Evolutionary conservation across 1,140 invertebrate species (phyloP), one percentile per base, ranked within the genome.

Genomic region (Campoletis sonorensis): DNA sequence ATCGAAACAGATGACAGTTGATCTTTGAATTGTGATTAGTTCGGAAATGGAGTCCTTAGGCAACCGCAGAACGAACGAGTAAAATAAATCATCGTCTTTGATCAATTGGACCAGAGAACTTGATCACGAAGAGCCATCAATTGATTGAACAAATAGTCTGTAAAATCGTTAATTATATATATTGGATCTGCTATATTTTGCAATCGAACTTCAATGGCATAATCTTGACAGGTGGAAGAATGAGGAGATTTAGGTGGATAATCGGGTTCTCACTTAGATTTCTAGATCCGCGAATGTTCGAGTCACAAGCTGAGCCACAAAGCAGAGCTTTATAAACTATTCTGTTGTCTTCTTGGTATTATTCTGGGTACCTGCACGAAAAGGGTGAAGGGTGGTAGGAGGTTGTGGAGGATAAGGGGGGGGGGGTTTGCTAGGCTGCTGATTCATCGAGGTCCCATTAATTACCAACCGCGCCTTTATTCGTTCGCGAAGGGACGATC

Each of bases 291-390:
- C 81, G 72, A 30, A 84, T 85, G 85, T 85, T 70, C 30, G 87
- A 88, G 88, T 86, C 87, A 86, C 58, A 85, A 84, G 83, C 73
- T 23, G 30, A 82, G 84, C 79, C 84, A 82, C 82, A 73, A 83
- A 87, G 79, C 82, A 83, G 82, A 84, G 88, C 89, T 91, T 92
- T 92, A 91, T 91, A 90, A 92, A 92, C 91, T 91, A 92, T 92
- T 92, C 90, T 91, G 90, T 91, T 92, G 90, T 91, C 91, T 92
- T 88, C 90, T 92, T 91, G 88, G 89, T 89, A 92, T 92, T 92
- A 91, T 91, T 90, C 88, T 85, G 81, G 81, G 81, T 64, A 21
- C 58, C 30, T 64, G 76, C 33, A 61, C 23, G 67, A 70, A 33
- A 21, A 70, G 30, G 23, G 23, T 73, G 8, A 5, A 18, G 21